Percentiles rank a stretch among this genome's conserved stretches.
These are phyloP conservation scores for Agraylea sexmaculata DNA, from an alignment of 1,140 invertebrate species.

Conservation along the genomic window DNA sequence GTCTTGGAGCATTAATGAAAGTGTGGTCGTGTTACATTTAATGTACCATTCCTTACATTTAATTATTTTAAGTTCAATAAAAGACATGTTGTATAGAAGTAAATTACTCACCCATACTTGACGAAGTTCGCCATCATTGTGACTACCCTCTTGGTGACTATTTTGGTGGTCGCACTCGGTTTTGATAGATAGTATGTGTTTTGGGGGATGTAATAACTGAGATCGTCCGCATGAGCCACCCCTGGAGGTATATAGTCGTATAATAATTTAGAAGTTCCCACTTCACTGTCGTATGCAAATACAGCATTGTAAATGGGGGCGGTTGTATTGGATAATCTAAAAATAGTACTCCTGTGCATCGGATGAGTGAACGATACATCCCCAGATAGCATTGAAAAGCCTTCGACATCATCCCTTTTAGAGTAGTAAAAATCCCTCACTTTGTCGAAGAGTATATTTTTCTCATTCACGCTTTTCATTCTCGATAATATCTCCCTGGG, in stretches of 20 bases:
- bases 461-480: slow-evolving; percentile 3
- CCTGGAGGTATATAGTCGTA: slow-evolving; percentile 24
- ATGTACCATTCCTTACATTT: no score
- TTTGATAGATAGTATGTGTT: slow-evolving; percentile 27
- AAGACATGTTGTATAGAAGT: no score
- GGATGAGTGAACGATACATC: slow-evolving; percentile 5
- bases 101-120: slow-evolving; percentile 38
- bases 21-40: no score
- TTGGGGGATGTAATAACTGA: slow-evolving; percentile 30
- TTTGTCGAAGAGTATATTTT: slow-evolving; percentile 1
- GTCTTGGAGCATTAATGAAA: no score
- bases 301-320: slow-evolving; percentile 20
- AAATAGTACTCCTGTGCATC: neutral
- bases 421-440: neutral
- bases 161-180: slow-evolving; percentile 25
- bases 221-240: slow-evolving; percentile 32
- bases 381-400: no score
- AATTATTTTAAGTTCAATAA: no score
- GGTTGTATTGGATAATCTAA: neutral
- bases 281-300: slow-evolving; percentile 27
- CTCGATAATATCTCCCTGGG: slow-evolving; percentile 12
- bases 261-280: slow-evolving; percentile 28
- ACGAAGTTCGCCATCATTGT: slow-evolving; percentile 41
- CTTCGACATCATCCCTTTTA: no score
- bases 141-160: slow-evolving; percentile 29